A percentile compares a stretch with the other conserved stretches of the same genome.
Conservation (phyloP, 2,113 vertebrate genomes). For the Alligator sinensis region DNA sequence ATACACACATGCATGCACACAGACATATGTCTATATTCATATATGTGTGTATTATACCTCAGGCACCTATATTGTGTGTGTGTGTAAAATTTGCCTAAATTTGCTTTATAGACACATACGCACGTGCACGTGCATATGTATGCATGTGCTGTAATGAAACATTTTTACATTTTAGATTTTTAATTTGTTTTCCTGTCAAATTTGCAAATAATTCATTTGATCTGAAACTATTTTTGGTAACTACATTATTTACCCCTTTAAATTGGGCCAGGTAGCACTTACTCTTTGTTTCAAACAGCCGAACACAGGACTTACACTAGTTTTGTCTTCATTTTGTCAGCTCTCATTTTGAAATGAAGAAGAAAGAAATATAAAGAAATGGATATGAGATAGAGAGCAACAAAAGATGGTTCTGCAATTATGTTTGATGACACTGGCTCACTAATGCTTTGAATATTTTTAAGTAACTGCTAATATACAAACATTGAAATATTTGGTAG, state of each 20-base stretch:
- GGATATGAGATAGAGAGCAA: neutral
- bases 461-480: neutral
- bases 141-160: too few species aligned
- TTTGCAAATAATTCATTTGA: slow-evolving; percentile 22
- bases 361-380: neutral
- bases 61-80: too few species aligned
- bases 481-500: neutral
- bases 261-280: slow-evolving; percentile 13
- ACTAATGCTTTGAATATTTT: neutral
- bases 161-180: neutral
- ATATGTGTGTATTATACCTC: too few species aligned
- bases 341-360: slow-evolving; percentile 24
- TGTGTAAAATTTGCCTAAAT: too few species aligned
- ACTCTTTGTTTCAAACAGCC: slow-evolving; percentile 36
- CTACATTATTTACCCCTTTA: slow-evolving; percentile 20
- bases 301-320: too few species aligned
- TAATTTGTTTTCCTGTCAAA: neutral
- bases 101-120: too few species aligned
- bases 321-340: neutral
- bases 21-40: too few species aligned
- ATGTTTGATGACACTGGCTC: neutral
- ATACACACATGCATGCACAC: too few species aligned
- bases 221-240: slow-evolving; percentile 20
- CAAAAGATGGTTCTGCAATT: neutral
- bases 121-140: too few species aligned